Conservation (phyloP, 2,113 vertebrate genomes). For the Rhinoderma darwinii region DNA sequence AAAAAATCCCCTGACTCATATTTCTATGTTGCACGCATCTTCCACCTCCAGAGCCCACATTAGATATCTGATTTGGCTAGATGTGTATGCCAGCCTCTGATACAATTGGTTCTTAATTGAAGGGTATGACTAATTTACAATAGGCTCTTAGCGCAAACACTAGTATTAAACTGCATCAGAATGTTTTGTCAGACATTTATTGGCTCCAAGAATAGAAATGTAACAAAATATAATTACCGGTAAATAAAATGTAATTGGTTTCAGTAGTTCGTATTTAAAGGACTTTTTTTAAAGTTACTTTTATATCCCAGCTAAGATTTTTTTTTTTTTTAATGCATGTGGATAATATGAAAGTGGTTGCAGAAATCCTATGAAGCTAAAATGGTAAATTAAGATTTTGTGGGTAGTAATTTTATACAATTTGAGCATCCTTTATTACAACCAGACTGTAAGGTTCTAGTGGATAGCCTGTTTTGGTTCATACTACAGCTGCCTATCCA, state of each 20-base stretch:
- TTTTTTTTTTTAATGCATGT: neutral
- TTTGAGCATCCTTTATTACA: too few relatives aligned
- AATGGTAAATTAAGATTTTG: neutral
- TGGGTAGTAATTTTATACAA: too few relatives aligned
- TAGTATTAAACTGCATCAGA: neutral
- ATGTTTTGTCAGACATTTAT: neutral
- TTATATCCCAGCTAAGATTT: neutral
- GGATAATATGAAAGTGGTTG: neutral
- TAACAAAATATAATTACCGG: neutral
- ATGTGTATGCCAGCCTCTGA: conserved; percentile 42
- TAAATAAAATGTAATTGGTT: conserved; percentile 24
- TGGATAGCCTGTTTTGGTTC: too few relatives aligned
- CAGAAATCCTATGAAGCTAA: neutral
- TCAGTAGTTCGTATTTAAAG: conserved; percentile 23
- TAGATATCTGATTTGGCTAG: conserved; percentile 69
- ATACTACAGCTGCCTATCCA: too few relatives aligned
- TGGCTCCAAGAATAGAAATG: neutral
- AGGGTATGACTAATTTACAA: conserved; percentile 30
- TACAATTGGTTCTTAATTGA: conserved; percentile 61
- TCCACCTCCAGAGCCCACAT: conserved; percentile 69
- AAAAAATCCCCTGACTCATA: conserved; percentile 71
- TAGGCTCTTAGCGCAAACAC: neutral
- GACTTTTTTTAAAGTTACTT: neutral
- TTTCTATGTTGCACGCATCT: conserved; percentile 67
- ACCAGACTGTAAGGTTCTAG: too few relatives aligned